These are phyloP conservation scores for Desmophyllum pertusum DNA, from an alignment of 92 coral and sea anemone genomes.

Conservation along the genomic window DNA sequence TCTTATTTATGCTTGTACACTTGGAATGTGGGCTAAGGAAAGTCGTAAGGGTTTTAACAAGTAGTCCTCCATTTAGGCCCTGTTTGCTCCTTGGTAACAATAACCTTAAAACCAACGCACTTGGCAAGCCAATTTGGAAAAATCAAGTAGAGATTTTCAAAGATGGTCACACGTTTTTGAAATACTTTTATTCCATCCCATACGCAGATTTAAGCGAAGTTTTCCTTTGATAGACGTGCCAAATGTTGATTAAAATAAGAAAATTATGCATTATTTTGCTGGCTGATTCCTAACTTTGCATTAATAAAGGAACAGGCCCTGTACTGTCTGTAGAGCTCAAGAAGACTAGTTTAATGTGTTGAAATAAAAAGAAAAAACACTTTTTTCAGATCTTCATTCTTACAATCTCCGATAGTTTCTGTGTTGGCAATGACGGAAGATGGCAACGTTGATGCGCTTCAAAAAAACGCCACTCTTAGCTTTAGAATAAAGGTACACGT, in stretches of 20 bases:
- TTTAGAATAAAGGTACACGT: constrained; percentile 38
- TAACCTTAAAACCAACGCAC: neutral
- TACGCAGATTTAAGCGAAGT: too few species aligned
- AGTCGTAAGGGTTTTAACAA: too few species aligned
- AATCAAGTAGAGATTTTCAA: neutral
- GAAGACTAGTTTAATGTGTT: neutral
- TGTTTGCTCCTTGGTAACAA: neutral
- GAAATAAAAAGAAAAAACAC: neutral
- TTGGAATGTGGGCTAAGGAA: too few species aligned
- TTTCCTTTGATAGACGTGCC: too few species aligned
- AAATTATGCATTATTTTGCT: neutral
- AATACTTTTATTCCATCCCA: neutral
- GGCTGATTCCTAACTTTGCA: neutral
- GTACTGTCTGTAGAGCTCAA: neutral
- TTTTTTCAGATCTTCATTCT: neutral
- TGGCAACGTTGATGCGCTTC: constrained; percentile 2
- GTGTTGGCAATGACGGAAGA: constrained; percentile 13
- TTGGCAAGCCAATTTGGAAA: neutral
- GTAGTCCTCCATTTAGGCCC: too few species aligned
- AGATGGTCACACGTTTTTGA: neutral
- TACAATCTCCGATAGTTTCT: constrained; percentile 33
- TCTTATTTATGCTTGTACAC: too few species aligned
- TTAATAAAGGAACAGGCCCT: too few species aligned
- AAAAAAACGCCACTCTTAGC: constrained; percentile 1
- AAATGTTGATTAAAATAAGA: too few species aligned